phyloP scores from a whole-genome alignment of 2,113 vertebrate species.

The Heliornis fulica region DNA sequence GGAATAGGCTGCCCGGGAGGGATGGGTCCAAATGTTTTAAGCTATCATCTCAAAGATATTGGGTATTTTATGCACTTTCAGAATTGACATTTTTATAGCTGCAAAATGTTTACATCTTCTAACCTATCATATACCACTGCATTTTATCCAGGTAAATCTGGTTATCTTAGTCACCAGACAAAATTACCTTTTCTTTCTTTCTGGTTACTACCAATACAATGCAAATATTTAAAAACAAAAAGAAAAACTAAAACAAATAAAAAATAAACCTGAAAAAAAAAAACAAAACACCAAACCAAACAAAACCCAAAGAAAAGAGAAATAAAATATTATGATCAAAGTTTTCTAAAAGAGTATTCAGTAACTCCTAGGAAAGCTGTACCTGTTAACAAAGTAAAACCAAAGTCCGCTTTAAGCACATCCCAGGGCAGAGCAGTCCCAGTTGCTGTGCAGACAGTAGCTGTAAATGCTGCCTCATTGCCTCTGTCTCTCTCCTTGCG shows the following conservation, averaged over 20 bases:
- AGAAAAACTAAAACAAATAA: no score
- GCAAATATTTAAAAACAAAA: not conserved
- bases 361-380: not conserved
- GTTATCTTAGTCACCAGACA: not conserved
- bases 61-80: not conserved
- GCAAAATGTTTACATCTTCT: not conserved
- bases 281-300: no score
- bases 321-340: not conserved
- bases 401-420: not conserved
- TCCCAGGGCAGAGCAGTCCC: not conserved
- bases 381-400: not conserved
- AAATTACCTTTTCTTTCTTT: not conserved
- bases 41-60: not conserved
- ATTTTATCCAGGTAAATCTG: not conserved
- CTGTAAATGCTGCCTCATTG: not conserved
- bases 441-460: not conserved
- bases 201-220: not conserved
- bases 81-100: not conserved
- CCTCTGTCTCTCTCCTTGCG: not conserved
- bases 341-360: not conserved
- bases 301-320: not conserved
- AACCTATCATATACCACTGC: not conserved
- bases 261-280: not conserved
- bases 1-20: no score
- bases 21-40: not conserved